Conservation (phyloP, 2,888 invertebrate genomes). For the Tyria jacobaeae region DNA sequence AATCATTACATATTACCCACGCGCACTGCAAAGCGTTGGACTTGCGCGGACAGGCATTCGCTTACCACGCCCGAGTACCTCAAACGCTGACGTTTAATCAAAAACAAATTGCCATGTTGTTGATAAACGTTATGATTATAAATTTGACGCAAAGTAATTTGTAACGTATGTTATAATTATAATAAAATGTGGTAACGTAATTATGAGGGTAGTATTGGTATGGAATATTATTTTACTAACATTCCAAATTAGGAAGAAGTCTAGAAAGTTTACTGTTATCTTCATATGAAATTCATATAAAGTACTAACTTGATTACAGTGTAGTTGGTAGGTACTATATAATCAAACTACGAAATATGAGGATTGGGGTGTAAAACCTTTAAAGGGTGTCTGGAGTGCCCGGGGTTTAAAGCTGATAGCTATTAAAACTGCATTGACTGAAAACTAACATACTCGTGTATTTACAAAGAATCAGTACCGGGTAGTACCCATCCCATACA, state of each 20-base stretch:
- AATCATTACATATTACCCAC: constrained; percentile 48
- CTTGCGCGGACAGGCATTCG: constrained; percentile 44
- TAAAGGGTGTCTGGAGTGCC: too few relatives aligned
- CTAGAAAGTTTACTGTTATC: background rate
- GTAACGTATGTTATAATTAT: constrained; percentile 2
- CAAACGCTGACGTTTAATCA: constrained; percentile 36
- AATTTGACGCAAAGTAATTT: constrained; percentile 15
- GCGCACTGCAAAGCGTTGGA: constrained; percentile 39
- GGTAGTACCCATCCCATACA: too few relatives aligned
- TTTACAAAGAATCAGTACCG: too few relatives aligned
- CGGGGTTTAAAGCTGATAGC: too few relatives aligned
- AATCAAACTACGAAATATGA: too few relatives aligned
- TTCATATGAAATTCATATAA: background rate
- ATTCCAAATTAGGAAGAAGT: background rate
- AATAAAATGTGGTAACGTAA: background rate
- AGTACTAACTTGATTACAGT: too few relatives aligned
- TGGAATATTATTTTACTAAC: background rate
- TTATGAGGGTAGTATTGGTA: background rate
- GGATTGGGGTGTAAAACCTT: too few relatives aligned
- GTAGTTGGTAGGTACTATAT: too few relatives aligned
- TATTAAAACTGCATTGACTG: too few relatives aligned
- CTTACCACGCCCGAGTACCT: constrained; percentile 48
- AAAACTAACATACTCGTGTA: too few relatives aligned
- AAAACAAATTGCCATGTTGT: constrained; percentile 35
- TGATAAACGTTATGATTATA: constrained; percentile 31